Conservation (phyloP, 2,888 invertebrate species). For the Bugula neritina region DNA sequence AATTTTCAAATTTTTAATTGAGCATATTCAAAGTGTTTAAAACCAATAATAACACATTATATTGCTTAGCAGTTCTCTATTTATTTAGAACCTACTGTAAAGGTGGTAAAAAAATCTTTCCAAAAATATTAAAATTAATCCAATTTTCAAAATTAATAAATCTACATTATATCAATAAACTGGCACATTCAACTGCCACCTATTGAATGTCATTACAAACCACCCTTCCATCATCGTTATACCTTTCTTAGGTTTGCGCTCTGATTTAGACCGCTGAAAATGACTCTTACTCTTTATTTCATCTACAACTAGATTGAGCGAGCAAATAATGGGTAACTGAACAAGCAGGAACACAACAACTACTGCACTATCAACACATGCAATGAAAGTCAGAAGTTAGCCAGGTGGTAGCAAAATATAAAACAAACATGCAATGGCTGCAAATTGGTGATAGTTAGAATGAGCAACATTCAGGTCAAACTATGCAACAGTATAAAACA, state of each 20-base stretch:
- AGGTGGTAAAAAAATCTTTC: no score
- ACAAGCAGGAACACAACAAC: neutral
- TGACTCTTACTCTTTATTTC: constrained; percentile 39
- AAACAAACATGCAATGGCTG: neutral
- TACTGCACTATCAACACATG: neutral
- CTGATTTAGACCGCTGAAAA: constrained; percentile 45
- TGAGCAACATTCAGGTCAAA: neutral
- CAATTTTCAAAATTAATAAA: no score
- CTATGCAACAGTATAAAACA: neutral
- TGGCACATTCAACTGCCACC: no score
- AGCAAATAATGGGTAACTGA: neutral
- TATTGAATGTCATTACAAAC: no score
- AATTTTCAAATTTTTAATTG: no score
- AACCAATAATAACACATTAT: no score
- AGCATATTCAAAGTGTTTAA: no score
- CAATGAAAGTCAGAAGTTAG: neutral
- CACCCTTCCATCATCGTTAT: no score
- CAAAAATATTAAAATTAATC: no score
- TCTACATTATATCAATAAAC: no score
- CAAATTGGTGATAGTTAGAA: neutral
- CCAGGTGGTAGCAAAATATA: neutral
- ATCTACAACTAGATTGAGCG: constrained; percentile 37
- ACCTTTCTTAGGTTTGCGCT: constrained; percentile 33
- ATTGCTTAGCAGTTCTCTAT: no score
- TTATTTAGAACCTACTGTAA: no score